phyloP scores from a whole-genome alignment of 2,888 invertebrate genomes.

The Amphimallon solstitiale region DNA sequence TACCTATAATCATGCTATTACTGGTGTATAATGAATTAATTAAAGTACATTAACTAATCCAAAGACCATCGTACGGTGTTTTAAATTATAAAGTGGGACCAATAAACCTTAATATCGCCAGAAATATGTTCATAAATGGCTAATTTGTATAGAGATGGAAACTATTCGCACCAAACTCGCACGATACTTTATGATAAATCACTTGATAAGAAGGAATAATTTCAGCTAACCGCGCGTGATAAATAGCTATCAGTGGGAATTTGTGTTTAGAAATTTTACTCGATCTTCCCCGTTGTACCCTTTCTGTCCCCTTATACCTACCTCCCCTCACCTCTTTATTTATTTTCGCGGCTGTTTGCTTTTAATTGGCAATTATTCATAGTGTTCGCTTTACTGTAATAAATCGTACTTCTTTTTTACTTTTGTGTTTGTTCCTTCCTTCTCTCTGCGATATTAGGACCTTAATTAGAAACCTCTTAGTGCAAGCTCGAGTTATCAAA shows the following conservation, averaged over 20 bases:
- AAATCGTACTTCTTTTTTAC: constrained; percentile 3
- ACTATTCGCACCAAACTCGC: background rate
- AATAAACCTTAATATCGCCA: background rate
- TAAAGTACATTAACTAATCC: background rate
- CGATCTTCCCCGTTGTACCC: background rate
- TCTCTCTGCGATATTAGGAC: background rate
- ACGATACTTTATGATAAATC: constrained; percentile 8
- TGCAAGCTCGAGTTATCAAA: constrained; percentile 25
- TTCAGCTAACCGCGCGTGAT: constrained; percentile 16
- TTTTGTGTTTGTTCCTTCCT: background rate
- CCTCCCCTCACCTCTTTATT: constrained; percentile 7
- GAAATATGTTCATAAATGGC: background rate
- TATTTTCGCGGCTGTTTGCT: constrained; percentile 22
- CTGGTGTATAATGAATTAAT: constrained; percentile 14
- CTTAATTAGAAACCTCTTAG: constrained; percentile 28
- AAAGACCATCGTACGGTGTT: background rate
- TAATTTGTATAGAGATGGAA: background rate
- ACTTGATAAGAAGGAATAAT: constrained; percentile 15
- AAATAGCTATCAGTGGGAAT: constrained; percentile 20
- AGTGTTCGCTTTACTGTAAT: constrained; percentile 19
- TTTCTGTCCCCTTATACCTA: background rate
- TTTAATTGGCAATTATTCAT: constrained; percentile 27
- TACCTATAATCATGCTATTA: constrained; percentile 7
- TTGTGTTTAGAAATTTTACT: constrained; percentile 14
- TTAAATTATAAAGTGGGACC: background rate